Base-by-base conservation (phyloP, 2,797 vertebrate species). In the Miichthys miiuy region DNA sequence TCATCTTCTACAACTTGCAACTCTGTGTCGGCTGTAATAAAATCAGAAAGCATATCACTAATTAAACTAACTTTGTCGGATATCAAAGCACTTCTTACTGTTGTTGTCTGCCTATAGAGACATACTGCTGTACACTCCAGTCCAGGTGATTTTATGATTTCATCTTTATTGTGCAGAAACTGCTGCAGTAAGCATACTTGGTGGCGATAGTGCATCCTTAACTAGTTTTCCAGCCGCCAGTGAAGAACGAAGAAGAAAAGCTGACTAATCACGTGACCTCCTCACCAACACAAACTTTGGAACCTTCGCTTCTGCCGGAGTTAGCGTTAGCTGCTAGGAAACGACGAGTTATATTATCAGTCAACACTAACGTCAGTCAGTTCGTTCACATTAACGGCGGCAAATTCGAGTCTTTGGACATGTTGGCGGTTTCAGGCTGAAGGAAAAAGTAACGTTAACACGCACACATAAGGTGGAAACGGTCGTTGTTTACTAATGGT, bases 211-310 rank as follows among this genome's bases (percentile, higher is more conserved):
- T 2, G 7, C 10, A 0, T 5, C 3, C 9, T 41, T 3, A 9
- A 57, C 42, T 13, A 4, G 3, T 18, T 16, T 7, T 0, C 5
- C 12, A 47, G 56, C 41, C 1, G 1, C 25, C 16, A 65, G 42
- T 50, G 2, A 11, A 44, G 16, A 5, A 56, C 0, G 51, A 82
- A 75, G 71, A 76, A 57, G 9, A 65, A 58, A 7, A 13, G 9
- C 16, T 3, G 60, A 20, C 84, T 79, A 84, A 84, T 87, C 60
- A 41, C 0, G 14, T 23, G 2, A 4, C 18, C 25, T 12, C n/a
- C 25, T 21, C 12, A 2, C 13, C 30, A 65, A 54, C 16, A 67
- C 46, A 68, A 60, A 82, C 58, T 77, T 63, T 2, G 0, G 60
- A 10, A 1, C 17, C 1, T 4, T 0, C 7, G 0, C 9, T 38